Evolutionary conservation across 2,888 invertebrate species (phyloP), one percentile per base, ranked within the genome.

Genomic region (Malthinus seriepunctatus): DNA sequence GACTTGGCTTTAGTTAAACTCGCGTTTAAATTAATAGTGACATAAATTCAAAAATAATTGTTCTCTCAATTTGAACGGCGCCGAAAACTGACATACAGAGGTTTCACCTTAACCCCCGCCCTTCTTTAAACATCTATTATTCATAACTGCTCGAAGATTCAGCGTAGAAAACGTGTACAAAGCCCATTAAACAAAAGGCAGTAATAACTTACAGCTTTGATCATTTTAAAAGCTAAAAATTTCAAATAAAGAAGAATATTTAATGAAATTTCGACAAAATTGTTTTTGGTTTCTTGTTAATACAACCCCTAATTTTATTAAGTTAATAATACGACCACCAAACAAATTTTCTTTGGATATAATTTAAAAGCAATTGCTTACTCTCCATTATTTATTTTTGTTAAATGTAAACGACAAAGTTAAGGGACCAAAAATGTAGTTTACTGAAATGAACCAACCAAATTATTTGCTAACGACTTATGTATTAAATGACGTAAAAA

Each of bases 21-120:
- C 44, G 34, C 46, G 31, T 35, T 46, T 35, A 53, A 53, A 53
- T 53, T 53, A 46, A 53, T 53, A 37, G 44, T 32, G 46, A 45
- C 37, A 45, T 53, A 53, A 53, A 53, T 53, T 53, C 34, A 45
- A 53, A 53, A 53, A 53, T 53, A 53, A 53, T 53, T 53, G 52
- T 53, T 53, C 46, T 53, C 46, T 33, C 46, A 53, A 53, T 53
- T 53, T 53, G 52, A 35, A 45, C 52, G 33, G 35, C 11, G 37
- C 14, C 45, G 46, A 53, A 53, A 46, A 46, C 37, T 53, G 52
- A 53, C 46, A 35, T 52, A 53, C 44, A 11, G 23, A 23, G 23
- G 23, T 39, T 32, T 10, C 12, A 23, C 50, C 32, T 42, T 15
- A 42, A 2, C 23, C 23, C 23, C 23, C 23, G 5, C 23, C 23